Conservation (phyloP, 2,888 invertebrate genomes). For the Lamellibrachia columna region DNA sequence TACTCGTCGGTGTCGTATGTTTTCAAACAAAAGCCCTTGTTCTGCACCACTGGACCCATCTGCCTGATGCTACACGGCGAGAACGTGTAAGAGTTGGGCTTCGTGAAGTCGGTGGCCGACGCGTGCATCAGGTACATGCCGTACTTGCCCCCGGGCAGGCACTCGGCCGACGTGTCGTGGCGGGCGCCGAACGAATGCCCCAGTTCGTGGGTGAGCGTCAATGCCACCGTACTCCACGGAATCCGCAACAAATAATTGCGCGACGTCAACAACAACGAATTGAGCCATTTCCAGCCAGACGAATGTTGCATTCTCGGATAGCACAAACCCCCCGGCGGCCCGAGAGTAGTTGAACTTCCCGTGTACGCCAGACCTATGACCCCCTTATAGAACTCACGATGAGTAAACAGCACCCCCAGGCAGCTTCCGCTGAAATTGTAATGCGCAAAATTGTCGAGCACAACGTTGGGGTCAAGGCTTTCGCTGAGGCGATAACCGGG, state of each 20-base stretch:
- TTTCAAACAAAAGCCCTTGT: neutral
- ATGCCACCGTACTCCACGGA: neutral
- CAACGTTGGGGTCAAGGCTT: no score
- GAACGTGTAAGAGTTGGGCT: conserved; percentile 8
- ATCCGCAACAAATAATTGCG: neutral
- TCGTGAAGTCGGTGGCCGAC: neutral
- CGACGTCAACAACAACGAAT: conserved; percentile 8
- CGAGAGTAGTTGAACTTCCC: neutral
- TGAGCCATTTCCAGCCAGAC: neutral
- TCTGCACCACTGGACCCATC: conserved; percentile 9
- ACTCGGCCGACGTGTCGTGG: neutral
- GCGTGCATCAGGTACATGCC: conserved; percentile 23
- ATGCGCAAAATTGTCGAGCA: neutral
- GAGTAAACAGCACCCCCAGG: conserved; percentile 20
- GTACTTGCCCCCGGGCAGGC: neutral
- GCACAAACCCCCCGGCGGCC: neutral
- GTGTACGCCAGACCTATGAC: conserved; percentile 21
- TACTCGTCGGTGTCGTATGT: neutral
- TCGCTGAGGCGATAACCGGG: neutral
- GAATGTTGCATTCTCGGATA: neutral
- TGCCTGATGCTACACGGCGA: neutral
- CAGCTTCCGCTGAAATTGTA: neutral
- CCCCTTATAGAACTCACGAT: neutral
- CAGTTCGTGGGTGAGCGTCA: conserved; percentile 24
- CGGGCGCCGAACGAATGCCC: conserved; percentile 18